phyloP scores from a whole-genome alignment of 30 jellyfish, hydroid and myxozoan genomes.

The Clytia hemisphaerica region DNA sequence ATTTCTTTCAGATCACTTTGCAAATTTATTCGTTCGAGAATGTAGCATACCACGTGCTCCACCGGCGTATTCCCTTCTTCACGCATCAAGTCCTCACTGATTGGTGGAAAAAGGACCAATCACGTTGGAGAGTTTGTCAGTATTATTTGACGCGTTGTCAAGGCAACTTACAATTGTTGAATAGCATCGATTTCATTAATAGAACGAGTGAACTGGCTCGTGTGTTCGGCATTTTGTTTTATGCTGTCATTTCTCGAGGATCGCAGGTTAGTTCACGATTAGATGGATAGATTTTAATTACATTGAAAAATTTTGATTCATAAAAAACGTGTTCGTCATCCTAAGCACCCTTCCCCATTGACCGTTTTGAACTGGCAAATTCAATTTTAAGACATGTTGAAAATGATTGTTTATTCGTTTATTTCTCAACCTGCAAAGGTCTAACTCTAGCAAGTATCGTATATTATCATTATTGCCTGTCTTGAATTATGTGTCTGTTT shows the following conservation, averaged over 20 bases:
- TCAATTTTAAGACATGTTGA: no score
- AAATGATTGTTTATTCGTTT: no score
- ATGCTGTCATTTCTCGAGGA: slow-evolving; percentile 91
- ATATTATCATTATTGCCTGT: no score
- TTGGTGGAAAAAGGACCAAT: slow-evolving; percentile 76
- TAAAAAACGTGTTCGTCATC: no score
- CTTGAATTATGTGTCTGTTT: background rate
- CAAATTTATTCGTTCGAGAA: slow-evolving; percentile 79
- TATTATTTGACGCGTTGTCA: slow-evolving; percentile 68
- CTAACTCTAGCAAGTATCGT: no score
- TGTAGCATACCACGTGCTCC: slow-evolving; percentile 89
- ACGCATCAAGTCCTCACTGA: slow-evolving; percentile 63
- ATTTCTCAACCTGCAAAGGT: no score
- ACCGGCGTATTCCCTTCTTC: slow-evolving; percentile 68
- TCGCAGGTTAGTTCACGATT: slow-evolving; percentile 54
- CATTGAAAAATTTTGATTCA: no score
- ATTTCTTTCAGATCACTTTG: slow-evolving; percentile 65
- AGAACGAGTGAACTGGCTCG: slow-evolving; percentile 96
- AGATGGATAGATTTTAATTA: no score
- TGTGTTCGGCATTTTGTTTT: slow-evolving; percentile 81
- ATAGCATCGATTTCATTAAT: slow-evolving; percentile 64
- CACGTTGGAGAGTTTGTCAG: slow-evolving; percentile 58
- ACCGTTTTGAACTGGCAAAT: background rate
- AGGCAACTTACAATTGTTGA: slow-evolving; percentile 62
- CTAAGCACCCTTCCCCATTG: no score